A percentile compares a stretch with the other conserved stretches of the same genome.
Conservation (phyloP, 2,797 vertebrate species). For the Malacoctenus gilli region DNA sequence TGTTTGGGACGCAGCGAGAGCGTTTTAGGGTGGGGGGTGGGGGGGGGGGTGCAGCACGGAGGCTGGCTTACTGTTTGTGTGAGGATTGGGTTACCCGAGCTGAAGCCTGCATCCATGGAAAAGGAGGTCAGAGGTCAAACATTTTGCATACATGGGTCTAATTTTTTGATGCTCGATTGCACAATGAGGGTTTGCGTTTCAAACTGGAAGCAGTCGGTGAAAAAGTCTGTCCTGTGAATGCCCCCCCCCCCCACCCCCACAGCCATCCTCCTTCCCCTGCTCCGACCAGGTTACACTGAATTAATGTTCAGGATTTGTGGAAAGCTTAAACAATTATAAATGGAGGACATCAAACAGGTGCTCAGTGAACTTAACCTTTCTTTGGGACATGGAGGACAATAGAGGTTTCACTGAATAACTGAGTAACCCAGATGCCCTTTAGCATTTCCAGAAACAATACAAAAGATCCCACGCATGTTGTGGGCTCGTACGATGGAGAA, state of each 20-base stretch:
- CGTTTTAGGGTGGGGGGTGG: slow-evolving; percentile 20
- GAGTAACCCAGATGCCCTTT: slow-evolving; percentile 7
- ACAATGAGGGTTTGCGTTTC: slow-evolving; percentile 52
- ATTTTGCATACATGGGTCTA: slow-evolving; percentile 35
- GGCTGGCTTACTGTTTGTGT: slow-evolving; percentile 44
- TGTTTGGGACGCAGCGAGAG: slow-evolving; percentile 52
- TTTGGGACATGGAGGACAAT: slow-evolving; percentile 54
- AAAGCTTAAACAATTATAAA: slow-evolving; percentile 66
- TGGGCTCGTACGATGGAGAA: background rate
- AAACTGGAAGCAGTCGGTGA: background rate
- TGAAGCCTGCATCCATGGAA: slow-evolving; percentile 45
- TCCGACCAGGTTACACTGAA: slow-evolving; percentile 34
- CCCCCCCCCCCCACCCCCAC: too few relatives aligned
- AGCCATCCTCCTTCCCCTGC: background rate
- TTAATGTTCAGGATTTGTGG: slow-evolving; percentile 53
- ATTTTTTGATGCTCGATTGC: slow-evolving; percentile 61
- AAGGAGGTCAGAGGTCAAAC: slow-evolving; percentile 49
- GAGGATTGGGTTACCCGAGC: slow-evolving; percentile 66
- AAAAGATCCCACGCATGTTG: background rate
- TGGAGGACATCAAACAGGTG: slow-evolving; percentile 58
- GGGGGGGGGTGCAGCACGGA: slow-evolving; percentile 37
- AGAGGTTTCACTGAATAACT: slow-evolving; percentile 26
- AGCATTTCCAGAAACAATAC: slow-evolving; percentile 7
- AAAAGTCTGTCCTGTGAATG: background rate
- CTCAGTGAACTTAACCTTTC: slow-evolving; percentile 50